Evolutionary conservation across 2,113 vertebrate species (phyloP), one percentile per base, ranked within the genome.

Genomic region (Suncus etruscus): DNA sequence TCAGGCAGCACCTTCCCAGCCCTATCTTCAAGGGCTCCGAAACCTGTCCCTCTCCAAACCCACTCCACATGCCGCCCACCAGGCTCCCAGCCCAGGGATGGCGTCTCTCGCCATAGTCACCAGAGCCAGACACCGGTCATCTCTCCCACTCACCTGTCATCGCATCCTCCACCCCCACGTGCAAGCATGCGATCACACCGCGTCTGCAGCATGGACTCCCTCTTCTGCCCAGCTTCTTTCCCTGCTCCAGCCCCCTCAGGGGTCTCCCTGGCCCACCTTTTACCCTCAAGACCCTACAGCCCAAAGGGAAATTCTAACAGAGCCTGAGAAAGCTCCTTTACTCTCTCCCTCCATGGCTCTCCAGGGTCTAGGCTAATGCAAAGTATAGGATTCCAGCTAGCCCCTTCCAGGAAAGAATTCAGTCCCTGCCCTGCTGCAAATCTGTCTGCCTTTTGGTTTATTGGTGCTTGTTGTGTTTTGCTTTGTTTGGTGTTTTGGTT

Each of bases 71-170:
- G 51, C 58, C 50, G n/a, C 70, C 29, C 14, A 25, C 68, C 45
- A 69, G 1, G 11, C 18, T 51, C 73, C 31, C n/a, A 6, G 7
- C 72, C 84, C 15, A 7, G 87, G n/a, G 31, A 69, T 58, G 32
- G 29, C 8, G 0, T 90, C 83, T 50, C 79, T 32, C 51, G 1
- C n/a, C 29, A 51, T n/a, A 81, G 85, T 88, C 85, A 65, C 29
- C n/a, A 0, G 45, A 25, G 61, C 47, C 92, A 90, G 92, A 94
- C 65, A 27, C 65, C 24, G 27, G 32, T n/a, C 81, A 45, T 48
- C 0, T 0, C 1, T 39, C 3, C 80, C 65, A 27, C 51, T 29
- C 2, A 2, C 5, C 45, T 1, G 27, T 54, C 39, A 68, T 0
- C 10, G 83, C 84, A 61, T 47, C 48, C 25, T 3, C 72, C 29